These are phyloP conservation scores for roundworm (Caenorhabditis elegans) DNA, from an alignment of 1,140 invertebrate species.

Conservation along the genomic window DNA sequence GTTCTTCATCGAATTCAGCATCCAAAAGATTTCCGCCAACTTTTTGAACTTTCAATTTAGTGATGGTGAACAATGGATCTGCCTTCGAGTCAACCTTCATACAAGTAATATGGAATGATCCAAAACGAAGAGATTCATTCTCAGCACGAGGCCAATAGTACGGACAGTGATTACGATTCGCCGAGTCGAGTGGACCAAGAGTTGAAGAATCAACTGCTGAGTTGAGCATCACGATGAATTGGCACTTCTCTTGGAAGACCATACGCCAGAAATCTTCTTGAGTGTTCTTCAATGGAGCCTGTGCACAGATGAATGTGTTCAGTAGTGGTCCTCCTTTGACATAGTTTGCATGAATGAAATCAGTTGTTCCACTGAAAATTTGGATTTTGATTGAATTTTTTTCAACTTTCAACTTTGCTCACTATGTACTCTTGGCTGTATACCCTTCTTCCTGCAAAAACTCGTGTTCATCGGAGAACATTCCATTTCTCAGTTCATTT, in stretches of 20 bases:
- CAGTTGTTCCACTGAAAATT: slow-evolving; percentile 53
- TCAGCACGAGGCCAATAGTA: slow-evolving; percentile 62
- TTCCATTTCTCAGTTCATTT: slow-evolving; percentile 47
- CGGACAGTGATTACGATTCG: slow-evolving; percentile 49
- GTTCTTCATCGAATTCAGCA: slow-evolving; percentile 11
- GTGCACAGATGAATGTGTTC: slow-evolving; percentile 68
- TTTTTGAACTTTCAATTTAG: slow-evolving; percentile 45
- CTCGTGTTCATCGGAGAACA: neutral
- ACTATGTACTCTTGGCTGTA: slow-evolving; percentile 5
- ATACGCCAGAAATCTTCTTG: slow-evolving; percentile 52
- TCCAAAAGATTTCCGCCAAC: neutral
- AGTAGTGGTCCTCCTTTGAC: slow-evolving; percentile 59
- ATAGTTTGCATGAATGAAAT: slow-evolving; percentile 65
- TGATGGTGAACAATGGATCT: slow-evolving; percentile 60
- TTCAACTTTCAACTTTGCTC: too few species aligned
- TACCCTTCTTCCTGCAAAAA: neutral
- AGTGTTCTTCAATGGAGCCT: slow-evolving; percentile 67
- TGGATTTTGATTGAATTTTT: too few species aligned
- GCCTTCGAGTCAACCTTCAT: slow-evolving; percentile 49
- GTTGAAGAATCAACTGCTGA: slow-evolving; percentile 47
- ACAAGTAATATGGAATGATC: slow-evolving; percentile 53
- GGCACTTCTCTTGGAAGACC: slow-evolving; percentile 46
- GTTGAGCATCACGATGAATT: slow-evolving; percentile 53
- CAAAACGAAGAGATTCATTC: slow-evolving; percentile 47
- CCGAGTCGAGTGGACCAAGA: slow-evolving; percentile 46